phyloP scores from a whole-genome alignment of 2,888 invertebrate species.

The Iselma pallidipennis region DNA sequence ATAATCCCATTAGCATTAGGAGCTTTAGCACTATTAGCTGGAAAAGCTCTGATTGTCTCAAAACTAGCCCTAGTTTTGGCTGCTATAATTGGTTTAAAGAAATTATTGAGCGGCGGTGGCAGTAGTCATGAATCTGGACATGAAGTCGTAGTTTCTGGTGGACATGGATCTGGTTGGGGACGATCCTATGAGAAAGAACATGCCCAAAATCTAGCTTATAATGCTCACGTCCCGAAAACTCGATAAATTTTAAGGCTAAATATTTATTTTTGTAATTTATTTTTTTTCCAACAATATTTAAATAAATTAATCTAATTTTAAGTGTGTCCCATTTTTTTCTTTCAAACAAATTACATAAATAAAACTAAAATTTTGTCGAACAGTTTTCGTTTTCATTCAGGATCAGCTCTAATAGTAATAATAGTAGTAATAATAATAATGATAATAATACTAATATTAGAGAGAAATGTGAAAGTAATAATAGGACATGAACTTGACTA shows the following conservation, averaged over 20 bases:
- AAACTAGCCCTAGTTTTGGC: slow-evolving; percentile 82
- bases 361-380: neutral
- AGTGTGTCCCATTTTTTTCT: neutral
- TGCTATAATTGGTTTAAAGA: slow-evolving; percentile 83
- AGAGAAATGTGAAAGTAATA: slow-evolving; percentile 16
- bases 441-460: slow-evolving; percentile 3
- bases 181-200: slow-evolving; percentile 59
- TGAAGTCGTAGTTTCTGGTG: slow-evolving; percentile 69
- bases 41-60: slow-evolving; percentile 83
- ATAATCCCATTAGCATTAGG: slow-evolving; percentile 82
- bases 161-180: slow-evolving; percentile 74
- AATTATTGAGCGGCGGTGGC: slow-evolving; percentile 69
- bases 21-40: slow-evolving; percentile 78
- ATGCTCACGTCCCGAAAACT: slow-evolving; percentile 50
- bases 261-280: slow-evolving; percentile 36
- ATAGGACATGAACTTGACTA: slow-evolving; percentile 20
- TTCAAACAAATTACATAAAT: neutral
- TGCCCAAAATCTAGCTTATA: slow-evolving; percentile 66
- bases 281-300: neutral
- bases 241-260: slow-evolving; percentile 29
- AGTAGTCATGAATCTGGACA: slow-evolving; percentile 66
- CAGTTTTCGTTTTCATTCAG: slow-evolving; percentile 13
- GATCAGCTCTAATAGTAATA: neutral
- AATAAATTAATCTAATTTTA: neutral
- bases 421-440: neutral